phyloP scores from a whole-genome alignment of 2,113 vertebrate genomes.

The Hyaena hyaena region DNA sequence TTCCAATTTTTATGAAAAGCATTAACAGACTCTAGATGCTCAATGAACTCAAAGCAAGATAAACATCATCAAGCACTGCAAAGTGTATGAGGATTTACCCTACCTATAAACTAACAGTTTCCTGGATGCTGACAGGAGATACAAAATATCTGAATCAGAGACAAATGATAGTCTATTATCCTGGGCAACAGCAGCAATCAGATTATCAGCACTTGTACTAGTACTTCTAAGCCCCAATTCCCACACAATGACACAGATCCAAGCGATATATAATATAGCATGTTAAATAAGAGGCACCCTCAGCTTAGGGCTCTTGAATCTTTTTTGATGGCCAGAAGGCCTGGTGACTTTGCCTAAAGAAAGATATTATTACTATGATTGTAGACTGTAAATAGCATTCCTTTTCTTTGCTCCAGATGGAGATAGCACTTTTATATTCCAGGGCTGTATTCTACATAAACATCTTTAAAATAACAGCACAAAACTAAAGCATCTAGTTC shows the following conservation, averaged over 20 bases:
- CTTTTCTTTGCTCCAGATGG: background rate
- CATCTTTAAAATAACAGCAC: background rate
- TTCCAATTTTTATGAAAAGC: background rate
- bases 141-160: background rate
- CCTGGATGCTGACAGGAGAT: background rate
- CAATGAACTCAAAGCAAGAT: background rate
- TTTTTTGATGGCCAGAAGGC: background rate
- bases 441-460: background rate
- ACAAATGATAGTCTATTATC: background rate
- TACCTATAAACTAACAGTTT: background rate
- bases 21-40: background rate
- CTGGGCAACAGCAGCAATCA: background rate
- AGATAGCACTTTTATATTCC: background rate
- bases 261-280: background rate
- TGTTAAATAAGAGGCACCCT: background rate
- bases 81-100: background rate
- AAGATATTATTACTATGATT: background rate
- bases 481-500: background rate
- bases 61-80: background rate
- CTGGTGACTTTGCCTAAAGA: background rate
- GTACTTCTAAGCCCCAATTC: background rate
- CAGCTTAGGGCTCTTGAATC: background rate
- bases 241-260: background rate
- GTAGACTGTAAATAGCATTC: background rate
- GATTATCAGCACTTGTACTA: background rate